Percentiles rank a stretch among this genome's conserved stretches.
Evolutionary conservation across 2,888 invertebrate species (phyloP).

Genomic region (Mechanitis mazaeus): DNA sequence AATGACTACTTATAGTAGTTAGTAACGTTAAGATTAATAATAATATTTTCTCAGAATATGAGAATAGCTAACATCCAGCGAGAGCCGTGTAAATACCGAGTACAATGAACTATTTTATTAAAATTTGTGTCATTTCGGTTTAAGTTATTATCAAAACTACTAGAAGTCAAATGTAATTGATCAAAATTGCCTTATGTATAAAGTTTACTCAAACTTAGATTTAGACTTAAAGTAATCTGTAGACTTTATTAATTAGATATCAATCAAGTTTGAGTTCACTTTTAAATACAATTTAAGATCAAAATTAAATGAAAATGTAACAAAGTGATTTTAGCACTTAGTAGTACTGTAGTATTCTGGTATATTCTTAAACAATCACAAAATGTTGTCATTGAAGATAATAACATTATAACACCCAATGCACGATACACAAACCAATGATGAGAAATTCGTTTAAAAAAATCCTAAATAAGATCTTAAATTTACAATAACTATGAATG

Average conservation of each 20-base stretch:
- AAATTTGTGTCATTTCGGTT: neutral
- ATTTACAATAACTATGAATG: too few species aligned
- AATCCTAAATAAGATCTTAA: too few species aligned
- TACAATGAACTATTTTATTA: neutral
- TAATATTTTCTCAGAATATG: slow-evolving; percentile 3
- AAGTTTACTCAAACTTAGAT: slow-evolving; percentile 7
- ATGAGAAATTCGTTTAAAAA: too few species aligned
- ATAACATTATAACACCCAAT: too few species aligned
- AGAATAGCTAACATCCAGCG: neutral
- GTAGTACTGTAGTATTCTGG: too few species aligned
- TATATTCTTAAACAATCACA: too few species aligned
- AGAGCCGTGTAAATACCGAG: neutral
- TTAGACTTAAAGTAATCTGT: slow-evolving; percentile 1
- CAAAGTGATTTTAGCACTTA: neutral
- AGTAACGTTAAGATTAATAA: slow-evolving; percentile 8
- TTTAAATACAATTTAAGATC: neutral
- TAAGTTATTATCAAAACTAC: neutral
- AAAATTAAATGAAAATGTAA: neutral
- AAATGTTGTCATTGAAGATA: too few species aligned
- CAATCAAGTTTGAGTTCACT: slow-evolving; percentile 1
- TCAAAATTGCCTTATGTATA: slow-evolving; percentile 4
- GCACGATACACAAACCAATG: too few species aligned
- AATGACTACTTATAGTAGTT: slow-evolving; percentile 27
- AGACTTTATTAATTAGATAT: neutral
- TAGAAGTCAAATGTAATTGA: neutral